Percentiles rank a stretch among this genome's conserved stretches.
Evolutionary conservation across 2,797 vertebrate species (phyloP).

Genomic region (Chrosomus eos): DNA sequence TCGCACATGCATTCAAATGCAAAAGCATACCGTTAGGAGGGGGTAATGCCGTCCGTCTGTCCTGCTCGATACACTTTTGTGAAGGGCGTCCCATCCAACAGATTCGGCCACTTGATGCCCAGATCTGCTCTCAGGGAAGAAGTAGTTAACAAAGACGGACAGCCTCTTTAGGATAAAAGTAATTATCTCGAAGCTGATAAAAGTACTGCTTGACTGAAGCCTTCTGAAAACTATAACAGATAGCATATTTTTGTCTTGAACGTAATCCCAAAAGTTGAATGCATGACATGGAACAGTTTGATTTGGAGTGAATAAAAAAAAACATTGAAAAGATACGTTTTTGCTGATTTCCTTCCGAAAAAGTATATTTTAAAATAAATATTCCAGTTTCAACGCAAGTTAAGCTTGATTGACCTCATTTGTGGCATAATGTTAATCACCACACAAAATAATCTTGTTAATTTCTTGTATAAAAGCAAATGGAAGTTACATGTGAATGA

Average conservation of each 20-base stretch:
- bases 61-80: conserved; percentile 84
- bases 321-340: not conserved
- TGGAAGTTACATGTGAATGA: not conserved
- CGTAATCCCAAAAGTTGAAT: conserved; percentile 49
- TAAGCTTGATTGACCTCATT: not conserved
- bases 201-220: conserved; percentile 48
- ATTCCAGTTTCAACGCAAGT: not conserved
- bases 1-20: conserved; percentile 91
- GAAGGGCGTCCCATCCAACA: conserved; percentile 75
- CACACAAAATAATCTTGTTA: not conserved
- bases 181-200: conserved; percentile 69
- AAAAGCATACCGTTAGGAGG: conserved; percentile 86
- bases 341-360: not conserved
- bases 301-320: conserved; percentile 1
- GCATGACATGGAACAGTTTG: conserved; percentile 54
- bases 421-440: not conserved
- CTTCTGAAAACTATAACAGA: conserved; percentile 57
- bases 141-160: conserved; percentile 82
- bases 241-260: conserved; percentile 47
- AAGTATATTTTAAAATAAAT: not conserved
- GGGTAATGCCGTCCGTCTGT: conserved; percentile 86
- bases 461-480: not conserved
- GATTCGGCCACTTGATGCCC: conserved; percentile 83
- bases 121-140: conserved; percentile 88
- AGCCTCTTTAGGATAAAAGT: conserved; percentile 80